Base-by-base conservation (phyloP, 2,888 invertebrate genomes). In the Andrena praecox region DNA sequence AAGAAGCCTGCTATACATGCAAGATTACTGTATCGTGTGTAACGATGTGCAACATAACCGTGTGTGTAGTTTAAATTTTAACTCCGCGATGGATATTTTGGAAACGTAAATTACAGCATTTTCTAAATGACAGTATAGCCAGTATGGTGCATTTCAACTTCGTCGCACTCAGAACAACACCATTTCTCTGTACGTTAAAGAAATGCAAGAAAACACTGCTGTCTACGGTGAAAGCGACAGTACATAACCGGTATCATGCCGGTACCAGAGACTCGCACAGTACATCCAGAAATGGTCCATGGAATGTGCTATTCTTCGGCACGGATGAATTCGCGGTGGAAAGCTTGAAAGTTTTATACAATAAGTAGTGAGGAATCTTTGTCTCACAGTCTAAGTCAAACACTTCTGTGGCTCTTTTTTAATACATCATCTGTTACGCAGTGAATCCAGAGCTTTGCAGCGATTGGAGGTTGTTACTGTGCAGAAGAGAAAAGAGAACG, bases 241-340 rank as follows among this genome's bases (percentile, higher is more conserved):
- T 42, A 33, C 16, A 24, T 31, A 33, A 20, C 5, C 54, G 48
- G 2, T 16, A 8, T 66, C 31, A 60, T 33, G n/a, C 1, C 31
- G 35, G 0, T 54, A 48, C 20, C 29, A 71, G 16, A 48, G 12
- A 70, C 31, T 70, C 24, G 5, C 54, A 60, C 31, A 12, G 7
- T 60, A 4, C 48, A 50, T 6, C 6, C n/a, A 27, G 31, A 66
- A 64, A 7, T 59, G 66, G 71, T 1, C 94, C 95, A 8, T 96
- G 95, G 96, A 96, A 95, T 86, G 94, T 97, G n/a, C 91, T 98
- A 63, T 98, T 98, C 94, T 98, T 98, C 93, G 98, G 98, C 7
- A 97, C 97, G 16, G 98, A 98, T 93, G 95, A 95, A 70, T 98
- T 98, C 94, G 97, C 98, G 0, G 91, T 98, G 29, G 96, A 95